phyloP scores from a whole-genome alignment of 2,888 invertebrate genomes.

The Alsophila aescularia region DNA sequence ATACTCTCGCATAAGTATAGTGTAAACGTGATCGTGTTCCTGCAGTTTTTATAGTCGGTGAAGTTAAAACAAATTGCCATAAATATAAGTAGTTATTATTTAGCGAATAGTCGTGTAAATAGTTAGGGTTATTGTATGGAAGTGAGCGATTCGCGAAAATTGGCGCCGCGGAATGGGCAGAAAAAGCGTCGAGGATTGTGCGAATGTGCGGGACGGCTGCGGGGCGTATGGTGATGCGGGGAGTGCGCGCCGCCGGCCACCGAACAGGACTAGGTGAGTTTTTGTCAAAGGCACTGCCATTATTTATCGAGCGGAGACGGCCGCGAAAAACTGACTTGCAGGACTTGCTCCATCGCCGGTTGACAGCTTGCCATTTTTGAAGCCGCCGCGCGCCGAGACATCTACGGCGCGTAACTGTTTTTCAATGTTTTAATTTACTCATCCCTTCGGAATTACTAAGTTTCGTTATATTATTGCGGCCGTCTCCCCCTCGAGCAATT shows the following conservation, averaged over 20 bases:
- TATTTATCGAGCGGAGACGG: slow-evolving; percentile 84
- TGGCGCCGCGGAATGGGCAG: slow-evolving; percentile 76
- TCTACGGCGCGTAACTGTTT: slow-evolving; percentile 68
- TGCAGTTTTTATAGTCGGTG: slow-evolving; percentile 83
- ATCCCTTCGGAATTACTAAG: slow-evolving; percentile 57
- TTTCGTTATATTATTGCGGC: slow-evolving; percentile 51
- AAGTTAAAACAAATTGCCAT: slow-evolving; percentile 85
- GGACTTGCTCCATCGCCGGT: slow-evolving; percentile 73
- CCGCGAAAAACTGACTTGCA: slow-evolving; percentile 82
- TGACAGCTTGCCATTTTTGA: slow-evolving; percentile 78
- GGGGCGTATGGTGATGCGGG: slow-evolving; percentile 43
- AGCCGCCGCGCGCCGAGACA: slow-evolving; percentile 72
- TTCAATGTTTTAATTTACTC: slow-evolving; percentile 81
- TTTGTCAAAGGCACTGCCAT: slow-evolving; percentile 83
- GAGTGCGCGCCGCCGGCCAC: slow-evolving; percentile 78
- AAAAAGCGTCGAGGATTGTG: slow-evolving; percentile 67
- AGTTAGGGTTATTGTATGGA: slow-evolving; percentile 74
- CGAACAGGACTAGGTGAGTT: slow-evolving; percentile 83
- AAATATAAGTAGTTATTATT: slow-evolving; percentile 83
- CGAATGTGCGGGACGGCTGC: slow-evolving; percentile 38
- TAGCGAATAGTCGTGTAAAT: slow-evolving; percentile 81
- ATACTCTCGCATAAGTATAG: slow-evolving; percentile 83
- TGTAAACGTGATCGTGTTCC: slow-evolving; percentile 84
- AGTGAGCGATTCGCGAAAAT: slow-evolving; percentile 74
- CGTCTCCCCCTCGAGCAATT: slow-evolving; percentile 52